A percentile compares a stretch with the other conserved stretches of the same genome.
These are phyloP conservation scores for Autographa pulchrina DNA, from an alignment of 2,888 invertebrate species.

Conservation along the genomic window DNA sequence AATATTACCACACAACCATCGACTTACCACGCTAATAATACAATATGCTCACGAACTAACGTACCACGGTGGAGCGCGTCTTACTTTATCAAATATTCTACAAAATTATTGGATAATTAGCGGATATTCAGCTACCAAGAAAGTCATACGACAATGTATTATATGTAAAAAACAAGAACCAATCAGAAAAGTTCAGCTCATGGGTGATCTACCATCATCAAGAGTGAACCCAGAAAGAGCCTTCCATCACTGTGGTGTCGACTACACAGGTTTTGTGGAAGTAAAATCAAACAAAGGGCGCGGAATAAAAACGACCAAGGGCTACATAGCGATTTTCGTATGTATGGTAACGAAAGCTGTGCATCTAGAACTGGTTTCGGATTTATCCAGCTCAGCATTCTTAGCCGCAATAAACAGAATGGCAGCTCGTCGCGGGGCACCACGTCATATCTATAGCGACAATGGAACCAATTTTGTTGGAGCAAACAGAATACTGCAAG, in stretches of 20 bases:
- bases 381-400: constrained; percentile 43
- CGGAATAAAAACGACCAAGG: constrained; percentile 33
- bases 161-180: constrained; percentile 32
- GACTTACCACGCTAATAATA: constrained; percentile 33
- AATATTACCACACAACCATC: constrained; percentile 32
- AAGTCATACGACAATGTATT: constrained; percentile 33
- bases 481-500: constrained; percentile 30
- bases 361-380: constrained; percentile 20
- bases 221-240: constrained; percentile 22
- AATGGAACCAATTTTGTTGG: constrained; percentile 52
- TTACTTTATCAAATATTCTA: neutral
- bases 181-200: constrained; percentile 26
- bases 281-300: no score
- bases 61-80: constrained; percentile 9
- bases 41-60: constrained; percentile 37
- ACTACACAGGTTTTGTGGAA: constrained; percentile 39
- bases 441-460: constrained; percentile 26
- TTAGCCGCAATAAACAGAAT: constrained; percentile 49
- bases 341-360: constrained; percentile 34
- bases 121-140: constrained; percentile 34
- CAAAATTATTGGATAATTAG: constrained; percentile 11
- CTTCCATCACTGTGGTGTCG: constrained; percentile 47
- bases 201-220: constrained; percentile 31
- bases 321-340: constrained; percentile 42
- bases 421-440: neutral